Conservation (phyloP, 2,888 invertebrate genomes). For the Esperia sulphurella region DNA sequence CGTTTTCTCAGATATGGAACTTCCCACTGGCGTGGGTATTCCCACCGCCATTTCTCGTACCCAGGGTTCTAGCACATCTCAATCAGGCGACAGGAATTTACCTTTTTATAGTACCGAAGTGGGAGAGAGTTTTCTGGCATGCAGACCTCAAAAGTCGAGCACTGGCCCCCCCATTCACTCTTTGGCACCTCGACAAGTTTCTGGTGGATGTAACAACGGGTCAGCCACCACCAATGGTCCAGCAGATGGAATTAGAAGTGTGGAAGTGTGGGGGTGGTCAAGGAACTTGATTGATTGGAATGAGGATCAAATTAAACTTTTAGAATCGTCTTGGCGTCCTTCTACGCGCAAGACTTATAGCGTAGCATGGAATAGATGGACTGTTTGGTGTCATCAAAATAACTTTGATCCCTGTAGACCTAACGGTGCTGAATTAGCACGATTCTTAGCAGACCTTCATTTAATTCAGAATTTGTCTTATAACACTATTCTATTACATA, state of each 20-base stretch:
- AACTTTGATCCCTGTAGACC: neutral
- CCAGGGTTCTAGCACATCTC: slow-evolving; percentile 10
- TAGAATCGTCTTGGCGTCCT: slow-evolving; percentile 13
- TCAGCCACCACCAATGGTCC: slow-evolving; percentile 1
- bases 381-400: slow-evolving; percentile 5
- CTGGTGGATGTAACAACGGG: slow-evolving; percentile 5
- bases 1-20: slow-evolving; percentile 14
- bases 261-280: slow-evolving; percentile 28
- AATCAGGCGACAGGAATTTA: slow-evolving; percentile 11
- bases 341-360: slow-evolving; percentile 14
- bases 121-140: slow-evolving; percentile 17
- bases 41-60: slow-evolving; percentile 18
- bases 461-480: slow-evolving; percentile 10
- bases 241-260: slow-evolving; percentile 8
- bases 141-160: slow-evolving; percentile 15
- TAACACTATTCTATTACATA: slow-evolving; percentile 16
- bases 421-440: slow-evolving; percentile 7
- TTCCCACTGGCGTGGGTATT: slow-evolving; percentile 20
- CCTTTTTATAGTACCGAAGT: slow-evolving; percentile 12
- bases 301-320: slow-evolving; percentile 9
- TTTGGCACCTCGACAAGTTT: slow-evolving; percentile 2
- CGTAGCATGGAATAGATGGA: slow-evolving; percentile 15
- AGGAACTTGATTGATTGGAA: slow-evolving; percentile 13
- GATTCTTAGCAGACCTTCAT: slow-evolving; percentile 15
- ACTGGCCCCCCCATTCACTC: slow-evolving; percentile 8